These are phyloP conservation scores for Philopotamus ludificatus DNA, from an alignment of 1,140 invertebrate species.

Conservation along the genomic window DNA sequence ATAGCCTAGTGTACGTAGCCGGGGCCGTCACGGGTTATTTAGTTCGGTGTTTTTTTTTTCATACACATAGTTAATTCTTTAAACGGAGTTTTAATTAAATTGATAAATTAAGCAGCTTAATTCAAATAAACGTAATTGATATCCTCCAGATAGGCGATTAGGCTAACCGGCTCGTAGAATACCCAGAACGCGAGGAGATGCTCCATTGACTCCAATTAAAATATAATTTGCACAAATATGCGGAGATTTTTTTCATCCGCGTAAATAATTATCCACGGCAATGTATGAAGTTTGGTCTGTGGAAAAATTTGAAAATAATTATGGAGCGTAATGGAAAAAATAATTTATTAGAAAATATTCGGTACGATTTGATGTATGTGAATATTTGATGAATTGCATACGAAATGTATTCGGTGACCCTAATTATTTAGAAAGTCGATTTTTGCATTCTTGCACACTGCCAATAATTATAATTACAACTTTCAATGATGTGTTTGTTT, in stretches of 20 bases:
- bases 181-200: not conserved
- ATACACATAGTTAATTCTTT: slow-evolving; percentile 22
- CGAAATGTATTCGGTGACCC: no score
- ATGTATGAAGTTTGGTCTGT: no score
- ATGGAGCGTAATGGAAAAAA: no score
- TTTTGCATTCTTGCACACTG: no score
- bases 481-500: no score
- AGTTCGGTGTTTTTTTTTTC: slow-evolving; percentile 8
- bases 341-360: no score
- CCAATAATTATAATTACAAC: no score
- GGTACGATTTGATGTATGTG: no score
- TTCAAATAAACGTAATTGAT: slow-evolving; percentile 42
- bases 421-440: no score
- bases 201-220: slow-evolving; percentile 8
- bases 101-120: slow-evolving; percentile 42
- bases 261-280: not conserved
- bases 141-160: slow-evolving; percentile 24
- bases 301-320: no score
- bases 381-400: no score
- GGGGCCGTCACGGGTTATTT: slow-evolving; percentile 27
- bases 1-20: no score
- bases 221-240: not conserved
- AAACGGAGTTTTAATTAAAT: slow-evolving; percentile 41
- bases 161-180: slow-evolving; percentile 17
- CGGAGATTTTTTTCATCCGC: not conserved